Base-by-base conservation (phyloP, 2,888 invertebrate genomes). In the Tetropium fuscum region DNA sequence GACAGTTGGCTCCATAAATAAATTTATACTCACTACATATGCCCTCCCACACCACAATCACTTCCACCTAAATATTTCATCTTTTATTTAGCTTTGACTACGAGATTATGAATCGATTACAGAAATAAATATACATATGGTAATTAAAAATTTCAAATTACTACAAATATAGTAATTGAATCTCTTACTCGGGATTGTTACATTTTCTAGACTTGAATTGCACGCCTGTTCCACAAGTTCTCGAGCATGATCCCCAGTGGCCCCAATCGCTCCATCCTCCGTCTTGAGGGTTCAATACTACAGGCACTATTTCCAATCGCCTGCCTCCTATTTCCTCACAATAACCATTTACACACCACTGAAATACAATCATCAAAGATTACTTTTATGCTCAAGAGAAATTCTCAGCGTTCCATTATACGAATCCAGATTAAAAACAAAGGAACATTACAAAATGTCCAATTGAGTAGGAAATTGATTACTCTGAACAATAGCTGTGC, bases 291-390 rank as follows among this genome's bases (percentile, higher is more conserved):
- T 84, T 84, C 63, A 82, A 79, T 41, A 80, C 72, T 22, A 84
- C 75, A 1, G 83, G 81, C 44, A 80, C 77, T 45, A 78, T 66
- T 36, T 78, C 77, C 27, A 78, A 66, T 67, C 75, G 60, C 48
- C 67, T 82, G 0, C 83, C 84, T 3, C 87, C 86, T 77, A 88
- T 86, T 11, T 84, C 84, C 68, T 87, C 87, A 73, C 92, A 93
- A 38, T 86, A 85, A 1, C 89, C 89, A 60, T 87, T 86, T 36
- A 89, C 84, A 71, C 92, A 93, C 90, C 90, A 90, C 90, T 90
- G 78, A 0, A 80, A 81, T 38, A 43, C 22, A 62, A 53, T 44
- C 43, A 58, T 25, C 40, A 40, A 40, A 40, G 27, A 51, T 51
- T 51, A 51, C 48, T 36, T 48, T 48, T 36, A 34, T 15, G 36